A percentile compares a stretch with the other conserved stretches of the same genome.
These are phyloP conservation scores for Dryococelus australis DNA, from an alignment of 2,888 invertebrate species.

Conservation along the genomic window DNA sequence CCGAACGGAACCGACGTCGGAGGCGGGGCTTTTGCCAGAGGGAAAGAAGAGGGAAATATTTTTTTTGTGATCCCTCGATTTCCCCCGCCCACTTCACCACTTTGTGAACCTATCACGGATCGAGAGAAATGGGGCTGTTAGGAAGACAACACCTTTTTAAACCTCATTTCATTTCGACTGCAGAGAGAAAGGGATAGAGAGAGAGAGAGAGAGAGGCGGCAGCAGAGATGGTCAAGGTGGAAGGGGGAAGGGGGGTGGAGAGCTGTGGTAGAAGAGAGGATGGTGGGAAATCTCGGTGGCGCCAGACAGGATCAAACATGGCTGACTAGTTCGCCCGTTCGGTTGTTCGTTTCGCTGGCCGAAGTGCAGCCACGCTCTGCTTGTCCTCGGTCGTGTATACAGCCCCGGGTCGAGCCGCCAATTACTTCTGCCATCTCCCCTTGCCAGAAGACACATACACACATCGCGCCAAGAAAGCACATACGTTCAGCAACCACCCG, in stretches of 20 bases:
- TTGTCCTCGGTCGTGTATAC: too few relatives aligned
- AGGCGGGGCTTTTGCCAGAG: background rate
- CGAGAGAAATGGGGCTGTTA: conserved; percentile 26
- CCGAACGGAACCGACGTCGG: background rate
- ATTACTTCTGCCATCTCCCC: too few relatives aligned
- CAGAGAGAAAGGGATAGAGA: background rate
- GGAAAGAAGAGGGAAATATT: background rate
- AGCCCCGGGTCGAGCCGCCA: too few relatives aligned
- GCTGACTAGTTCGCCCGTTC: background rate
- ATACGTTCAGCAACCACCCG: too few relatives aligned
- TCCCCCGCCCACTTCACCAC: background rate
- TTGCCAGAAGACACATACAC: too few relatives aligned
- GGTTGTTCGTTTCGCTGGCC: too few relatives aligned
- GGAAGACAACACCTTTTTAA: conserved; percentile 27
- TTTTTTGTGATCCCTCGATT: background rate
- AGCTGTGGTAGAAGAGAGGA: too few relatives aligned
- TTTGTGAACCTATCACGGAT: conserved; percentile 35
- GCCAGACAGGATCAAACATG: conserved; percentile 3
- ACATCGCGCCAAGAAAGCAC: too few relatives aligned
- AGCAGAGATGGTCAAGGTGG: too few relatives aligned
- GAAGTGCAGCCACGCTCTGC: too few relatives aligned
- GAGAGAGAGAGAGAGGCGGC: background rate
- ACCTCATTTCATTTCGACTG: conserved; percentile 20
- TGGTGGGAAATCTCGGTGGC: too few relatives aligned
- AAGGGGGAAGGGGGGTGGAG: background rate